Conservation (phyloP, 2,113 vertebrate species). For the Pelodiscus sinensis region DNA sequence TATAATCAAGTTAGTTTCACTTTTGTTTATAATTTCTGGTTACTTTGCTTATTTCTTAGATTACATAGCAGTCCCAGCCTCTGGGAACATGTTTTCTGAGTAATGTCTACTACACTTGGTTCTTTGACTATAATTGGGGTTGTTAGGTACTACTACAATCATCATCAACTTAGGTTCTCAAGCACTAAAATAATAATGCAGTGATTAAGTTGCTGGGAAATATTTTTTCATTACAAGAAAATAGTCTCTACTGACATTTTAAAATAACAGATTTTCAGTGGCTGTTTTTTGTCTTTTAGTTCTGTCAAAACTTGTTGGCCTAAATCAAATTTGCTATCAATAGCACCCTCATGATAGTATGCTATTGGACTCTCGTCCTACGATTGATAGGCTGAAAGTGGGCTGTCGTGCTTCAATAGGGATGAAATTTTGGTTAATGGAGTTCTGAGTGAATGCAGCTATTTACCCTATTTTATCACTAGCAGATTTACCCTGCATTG, state of each 20-base stretch:
- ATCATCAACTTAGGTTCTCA: background rate
- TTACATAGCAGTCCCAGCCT: too few relatives aligned
- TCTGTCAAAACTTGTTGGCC: background rate
- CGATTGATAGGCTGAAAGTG: background rate
- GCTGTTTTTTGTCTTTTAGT: background rate
- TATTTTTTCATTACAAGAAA: background rate
- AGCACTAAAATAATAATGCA: background rate
- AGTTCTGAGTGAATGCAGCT: background rate
- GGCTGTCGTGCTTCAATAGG: background rate
- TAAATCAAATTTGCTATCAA: background rate
- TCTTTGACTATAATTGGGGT: fast-evolving
- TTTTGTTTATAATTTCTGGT: background rate
- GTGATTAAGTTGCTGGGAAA: background rate
- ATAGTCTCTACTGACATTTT: background rate
- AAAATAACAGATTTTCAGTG: conserved; percentile 1
- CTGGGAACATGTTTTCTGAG: background rate
- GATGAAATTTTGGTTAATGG: fast-evolving
- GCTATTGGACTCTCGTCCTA: background rate
- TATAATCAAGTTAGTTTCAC: background rate
- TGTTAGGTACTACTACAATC: background rate
- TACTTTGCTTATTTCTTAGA: fast-evolving
- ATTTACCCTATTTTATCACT: background rate
- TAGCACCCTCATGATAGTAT: background rate
- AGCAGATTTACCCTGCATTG: background rate
- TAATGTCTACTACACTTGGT: background rate